phyloP scores from a whole-genome alignment of 2,113 vertebrate species.

The Vidua chalybeata region DNA sequence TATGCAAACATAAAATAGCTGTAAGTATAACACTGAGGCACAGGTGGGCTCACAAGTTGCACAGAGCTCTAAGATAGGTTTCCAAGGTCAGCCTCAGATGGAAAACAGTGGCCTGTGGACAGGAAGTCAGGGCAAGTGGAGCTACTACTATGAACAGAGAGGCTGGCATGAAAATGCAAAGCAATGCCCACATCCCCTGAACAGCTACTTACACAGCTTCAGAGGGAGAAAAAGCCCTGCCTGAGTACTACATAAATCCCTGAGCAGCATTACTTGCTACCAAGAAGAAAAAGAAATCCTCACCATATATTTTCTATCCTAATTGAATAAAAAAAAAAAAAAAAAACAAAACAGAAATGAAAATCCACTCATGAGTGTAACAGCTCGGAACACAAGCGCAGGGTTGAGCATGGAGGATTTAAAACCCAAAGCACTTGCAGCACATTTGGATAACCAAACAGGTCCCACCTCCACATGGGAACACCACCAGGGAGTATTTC shows the following conservation, averaged over 20 bases:
- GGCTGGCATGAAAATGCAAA: background rate
- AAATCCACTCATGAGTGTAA: background rate
- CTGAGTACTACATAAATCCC: background rate
- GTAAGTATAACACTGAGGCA: background rate
- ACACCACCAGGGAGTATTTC: background rate
- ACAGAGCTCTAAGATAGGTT: background rate
- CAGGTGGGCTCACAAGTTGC: background rate
- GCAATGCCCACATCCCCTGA: background rate
- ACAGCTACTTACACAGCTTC: background rate
- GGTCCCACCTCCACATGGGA: background rate
- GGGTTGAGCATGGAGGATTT: background rate
- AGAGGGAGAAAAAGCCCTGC: background rate
- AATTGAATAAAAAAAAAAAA: background rate
- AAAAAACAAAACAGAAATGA: background rate
- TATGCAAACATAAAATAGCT: background rate
- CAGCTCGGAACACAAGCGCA: background rate
- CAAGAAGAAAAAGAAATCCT: background rate
- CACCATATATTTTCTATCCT: background rate
- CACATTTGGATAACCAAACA: background rate
- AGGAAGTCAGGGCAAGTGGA: background rate
- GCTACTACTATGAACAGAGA: background rate
- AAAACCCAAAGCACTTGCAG: background rate
- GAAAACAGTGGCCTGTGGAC: background rate
- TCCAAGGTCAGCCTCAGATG: background rate
- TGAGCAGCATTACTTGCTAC: background rate